These are phyloP conservation scores for Campopleginae sp. DNA, from an alignment of 2,888 invertebrate species.

Conservation along the genomic window DNA sequence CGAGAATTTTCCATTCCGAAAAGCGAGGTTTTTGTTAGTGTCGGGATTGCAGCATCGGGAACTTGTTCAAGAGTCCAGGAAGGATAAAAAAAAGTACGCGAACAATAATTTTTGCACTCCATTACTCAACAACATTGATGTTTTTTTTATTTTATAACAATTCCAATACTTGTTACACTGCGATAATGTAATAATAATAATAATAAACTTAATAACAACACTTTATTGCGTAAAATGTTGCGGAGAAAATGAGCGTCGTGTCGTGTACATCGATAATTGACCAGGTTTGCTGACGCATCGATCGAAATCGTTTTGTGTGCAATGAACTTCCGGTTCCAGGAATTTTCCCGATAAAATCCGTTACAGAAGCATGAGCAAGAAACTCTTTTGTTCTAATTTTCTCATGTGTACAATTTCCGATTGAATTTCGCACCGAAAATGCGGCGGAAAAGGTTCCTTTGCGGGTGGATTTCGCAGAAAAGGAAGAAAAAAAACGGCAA, in stretches of 20 bases:
- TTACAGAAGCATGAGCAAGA: slow-evolving; percentile 14
- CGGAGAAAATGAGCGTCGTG: slow-evolving; percentile 56
- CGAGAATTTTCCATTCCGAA: too few relatives aligned
- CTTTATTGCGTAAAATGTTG: slow-evolving; percentile 74
- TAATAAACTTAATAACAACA: slow-evolving; percentile 75
- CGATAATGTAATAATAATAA: slow-evolving; percentile 64
- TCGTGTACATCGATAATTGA: slow-evolving; percentile 60
- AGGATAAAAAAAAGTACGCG: background rate
- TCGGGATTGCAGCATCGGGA: too few relatives aligned
- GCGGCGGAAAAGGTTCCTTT: slow-evolving; percentile 40
- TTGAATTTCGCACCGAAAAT: slow-evolving; percentile 32
- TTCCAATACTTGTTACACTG: slow-evolving; percentile 76
- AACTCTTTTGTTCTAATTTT: background rate
- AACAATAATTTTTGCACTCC: slow-evolving; percentile 64
- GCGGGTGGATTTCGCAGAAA: background rate
- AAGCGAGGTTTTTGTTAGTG: background rate
- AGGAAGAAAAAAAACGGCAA: too few relatives aligned
- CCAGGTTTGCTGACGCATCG: slow-evolving; percentile 52
- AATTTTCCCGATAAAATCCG: slow-evolving; percentile 10
- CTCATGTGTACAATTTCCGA: slow-evolving; percentile 52
- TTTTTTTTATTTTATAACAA: slow-evolving; percentile 76
- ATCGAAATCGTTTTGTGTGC: slow-evolving; percentile 26
- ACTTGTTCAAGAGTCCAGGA: background rate
- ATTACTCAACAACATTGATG: slow-evolving; percentile 78
- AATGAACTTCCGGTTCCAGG: background rate